Evolutionary conservation across 1,140 invertebrate species (phyloP).

Genomic region (Aphaenogaster floridana): DNA sequence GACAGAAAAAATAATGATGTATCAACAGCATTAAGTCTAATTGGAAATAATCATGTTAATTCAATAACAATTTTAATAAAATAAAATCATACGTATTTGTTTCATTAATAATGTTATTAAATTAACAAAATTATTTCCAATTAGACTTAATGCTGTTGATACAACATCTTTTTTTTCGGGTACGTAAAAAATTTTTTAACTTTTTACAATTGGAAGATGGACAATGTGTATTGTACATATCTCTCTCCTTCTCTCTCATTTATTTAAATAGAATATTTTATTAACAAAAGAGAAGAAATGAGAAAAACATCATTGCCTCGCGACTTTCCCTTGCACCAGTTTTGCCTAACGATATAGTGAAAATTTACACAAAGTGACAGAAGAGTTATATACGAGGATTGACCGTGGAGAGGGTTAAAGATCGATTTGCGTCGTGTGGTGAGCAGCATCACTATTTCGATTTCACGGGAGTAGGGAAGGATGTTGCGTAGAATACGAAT

Average conservation of each 20-base stretch:
- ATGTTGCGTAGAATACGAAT: slow-evolving; percentile 46
- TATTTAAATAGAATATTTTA: background rate
- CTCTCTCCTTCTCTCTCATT: background rate
- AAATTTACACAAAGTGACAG: slow-evolving; percentile 24
- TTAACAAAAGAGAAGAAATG: background rate
- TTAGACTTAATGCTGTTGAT: too few relatives aligned
- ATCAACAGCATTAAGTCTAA: too few relatives aligned
- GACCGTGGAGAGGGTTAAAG: slow-evolving; percentile 52
- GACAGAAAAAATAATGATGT: background rate
- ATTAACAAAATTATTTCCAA: too few relatives aligned
- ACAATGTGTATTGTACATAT: too few relatives aligned
- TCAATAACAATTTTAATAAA: too few relatives aligned
- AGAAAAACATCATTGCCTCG: background rate
- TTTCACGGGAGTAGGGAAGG: slow-evolving; percentile 10
- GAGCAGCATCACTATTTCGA: slow-evolving; percentile 50
- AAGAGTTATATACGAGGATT: slow-evolving; percentile 23
- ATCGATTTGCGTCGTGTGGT: slow-evolving; percentile 41
- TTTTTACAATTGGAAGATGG: background rate
- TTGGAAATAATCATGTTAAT: too few relatives aligned
- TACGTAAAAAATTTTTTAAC: background rate
- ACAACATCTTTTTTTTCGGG: too few relatives aligned
- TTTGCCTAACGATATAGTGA: slow-evolving; percentile 28
- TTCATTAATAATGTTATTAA: too few relatives aligned
- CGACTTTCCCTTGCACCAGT: slow-evolving; percentile 12
- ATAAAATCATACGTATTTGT: too few relatives aligned